Conservation (phyloP, 2,888 invertebrate species). For the Caenorhabditis zanzibari region DNA sequence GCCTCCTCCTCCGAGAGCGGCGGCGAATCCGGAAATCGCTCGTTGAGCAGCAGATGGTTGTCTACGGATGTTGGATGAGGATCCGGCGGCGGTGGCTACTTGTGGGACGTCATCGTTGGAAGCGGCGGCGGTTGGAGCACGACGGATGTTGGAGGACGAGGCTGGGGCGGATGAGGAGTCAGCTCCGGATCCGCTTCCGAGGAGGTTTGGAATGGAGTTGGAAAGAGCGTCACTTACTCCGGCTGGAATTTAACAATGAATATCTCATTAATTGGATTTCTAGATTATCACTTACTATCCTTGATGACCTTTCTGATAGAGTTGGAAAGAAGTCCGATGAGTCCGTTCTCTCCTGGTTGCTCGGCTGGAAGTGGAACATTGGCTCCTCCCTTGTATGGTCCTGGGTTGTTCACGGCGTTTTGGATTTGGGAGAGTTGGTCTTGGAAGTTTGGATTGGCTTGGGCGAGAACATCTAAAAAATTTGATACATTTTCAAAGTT, state of each 20-base stretch:
- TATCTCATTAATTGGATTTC: neutral
- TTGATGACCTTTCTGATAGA: slow-evolving; percentile 83
- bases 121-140: slow-evolving; percentile 57
- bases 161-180: slow-evolving; percentile 54
- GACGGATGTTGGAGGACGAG: slow-evolving; percentile 65
- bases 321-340: slow-evolving; percentile 82
- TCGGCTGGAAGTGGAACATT: slow-evolving; percentile 81
- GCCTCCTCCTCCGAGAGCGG: slow-evolving; percentile 87
- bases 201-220: slow-evolving; percentile 80
- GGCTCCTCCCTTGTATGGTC: slow-evolving; percentile 77
- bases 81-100: slow-evolving; percentile 62
- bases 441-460: slow-evolving; percentile 83
- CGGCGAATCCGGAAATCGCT: slow-evolving; percentile 88
- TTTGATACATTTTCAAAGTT: neutral
- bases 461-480: slow-evolving; percentile 78
- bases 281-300: slow-evolving; percentile 76
- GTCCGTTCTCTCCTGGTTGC: slow-evolving; percentile 83
- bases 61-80: slow-evolving; percentile 77
- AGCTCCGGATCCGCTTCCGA: slow-evolving; percentile 70
- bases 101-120: slow-evolving; percentile 66
- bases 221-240: slow-evolving; percentile 83
- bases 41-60: slow-evolving; percentile 81
- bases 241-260: slow-evolving; percentile 67
- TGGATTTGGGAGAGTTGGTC: slow-evolving; percentile 78
- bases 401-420: slow-evolving; percentile 76